Evolutionary conservation across 1,140 invertebrate genomes (phyloP), one percentile per base, ranked within the genome.

Genomic region (Sycobia sp.): DNA sequence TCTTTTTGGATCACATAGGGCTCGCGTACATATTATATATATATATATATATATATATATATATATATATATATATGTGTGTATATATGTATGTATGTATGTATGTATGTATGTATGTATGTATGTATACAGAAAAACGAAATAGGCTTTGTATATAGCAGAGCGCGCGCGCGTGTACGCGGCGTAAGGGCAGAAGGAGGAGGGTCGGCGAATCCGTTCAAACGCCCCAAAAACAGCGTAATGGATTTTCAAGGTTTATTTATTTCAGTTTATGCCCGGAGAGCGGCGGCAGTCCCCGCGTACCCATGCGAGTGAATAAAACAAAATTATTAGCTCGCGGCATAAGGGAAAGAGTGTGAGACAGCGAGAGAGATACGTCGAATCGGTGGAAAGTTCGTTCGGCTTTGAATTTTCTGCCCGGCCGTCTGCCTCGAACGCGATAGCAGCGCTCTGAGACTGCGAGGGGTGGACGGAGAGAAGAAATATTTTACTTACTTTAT

Each of bases 301-400:
- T 64, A 36, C n/a, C n/a, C n/a, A n/a, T n/a, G n/a, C n/a, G n/a
- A 57, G 62, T 41, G 32, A 54, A 65, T 59, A 54, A 65, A 65
- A 65, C 46, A 50, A 64, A 64, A 64, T 64, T 64, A 64, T 58
- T 64, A 51, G 29, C n/a, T 22, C 38, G 29, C 13, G 16, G n/a
- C 41, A 14, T n/a, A n/a, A n/a, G 36, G 34, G 22, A 36, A n/a
- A n/a, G n/a, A n/a, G n/a, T n/a, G n/a, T n/a, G n/a, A n/a, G n/a
- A n/a, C n/a, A n/a, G n/a, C n/a, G n/a, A n/a, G n/a, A n/a, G n/a
- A 53, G 44, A 62, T 62, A 55, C 16, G 32, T 16, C 9, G 38
- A 25, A 55, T 55, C 23, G 10, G 34, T 4, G 23, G 3, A 57
- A 63, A 56, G 25, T 55, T 55, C 41, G 16, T 63, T 63, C 41